Percentiles rank a stretch among this genome's conserved stretches.
These are phyloP conservation scores for Stenichneumon culpator DNA, from an alignment of 2,888 invertebrate species.

Conservation along the genomic window DNA sequence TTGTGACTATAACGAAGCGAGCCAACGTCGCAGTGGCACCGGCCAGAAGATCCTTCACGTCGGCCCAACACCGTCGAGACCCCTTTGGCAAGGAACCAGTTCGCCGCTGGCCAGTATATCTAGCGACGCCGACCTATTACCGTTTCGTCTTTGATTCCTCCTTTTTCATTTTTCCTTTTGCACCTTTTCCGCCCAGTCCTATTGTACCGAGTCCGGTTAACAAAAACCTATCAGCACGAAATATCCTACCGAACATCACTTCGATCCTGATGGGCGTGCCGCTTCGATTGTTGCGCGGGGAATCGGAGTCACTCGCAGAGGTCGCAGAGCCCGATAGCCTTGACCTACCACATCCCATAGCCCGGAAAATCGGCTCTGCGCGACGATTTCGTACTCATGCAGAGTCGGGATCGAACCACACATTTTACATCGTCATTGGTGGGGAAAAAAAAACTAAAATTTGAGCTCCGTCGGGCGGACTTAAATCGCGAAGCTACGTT, in stretches of 20 bases:
- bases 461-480: not conserved
- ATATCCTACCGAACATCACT: conserved; percentile 78
- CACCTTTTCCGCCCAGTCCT: not conserved
- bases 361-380: conserved; percentile 68
- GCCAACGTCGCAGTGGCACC: conserved; percentile 68
- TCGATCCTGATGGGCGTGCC: conserved; percentile 75
- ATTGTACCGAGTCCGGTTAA: not conserved
- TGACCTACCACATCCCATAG: conserved; percentile 82
- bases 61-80: conserved; percentile 66
- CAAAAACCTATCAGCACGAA: not conserved
- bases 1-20: conserved; percentile 54
- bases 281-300: conserved; percentile 60
- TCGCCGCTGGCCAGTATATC: conserved; percentile 55
- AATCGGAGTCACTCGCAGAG: conserved; percentile 52
- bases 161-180: conserved; percentile 17
- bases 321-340: conserved; percentile 68
- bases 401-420: conserved; percentile 20
- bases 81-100: conserved; percentile 72
- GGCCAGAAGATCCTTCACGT: conserved; percentile 62
- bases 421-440: conserved; percentile 35
- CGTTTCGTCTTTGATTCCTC: conserved; percentile 59
- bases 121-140: conserved; percentile 68
- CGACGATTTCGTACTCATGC: conserved; percentile 47
- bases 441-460: not conserved
- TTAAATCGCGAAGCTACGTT: conserved; percentile 51